A percentile compares a stretch with the other conserved stretches of the same genome.
phyloP scores from a whole-genome alignment of 2,113 vertebrate species.

The Egretta garzetta region DNA sequence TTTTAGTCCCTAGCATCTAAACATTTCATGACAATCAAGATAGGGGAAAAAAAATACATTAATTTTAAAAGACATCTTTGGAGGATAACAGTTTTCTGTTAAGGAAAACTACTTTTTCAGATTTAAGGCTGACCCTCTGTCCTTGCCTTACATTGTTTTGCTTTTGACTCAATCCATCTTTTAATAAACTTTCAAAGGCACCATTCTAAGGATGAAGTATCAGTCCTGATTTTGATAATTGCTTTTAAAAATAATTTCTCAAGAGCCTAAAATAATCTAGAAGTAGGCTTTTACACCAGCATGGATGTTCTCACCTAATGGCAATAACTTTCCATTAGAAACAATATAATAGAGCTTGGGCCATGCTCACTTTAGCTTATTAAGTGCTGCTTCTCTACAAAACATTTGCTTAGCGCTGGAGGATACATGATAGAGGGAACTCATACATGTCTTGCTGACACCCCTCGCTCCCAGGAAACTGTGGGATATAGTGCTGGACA shows the following conservation, averaged over 20 bases:
- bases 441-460: conserved; percentile 83
- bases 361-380: neutral
- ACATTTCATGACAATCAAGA: neutral
- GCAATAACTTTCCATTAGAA: neutral
- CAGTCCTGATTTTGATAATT: neutral
- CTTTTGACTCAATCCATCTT: neutral
- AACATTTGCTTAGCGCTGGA: conserved; percentile 63
- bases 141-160: neutral
- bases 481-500: conserved; percentile 96
- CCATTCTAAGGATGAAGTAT: neutral
- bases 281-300: neutral
- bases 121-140: neutral
- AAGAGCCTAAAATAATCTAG: neutral
- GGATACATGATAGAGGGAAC: conserved; percentile 91
- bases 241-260: neutral
- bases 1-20: neutral
- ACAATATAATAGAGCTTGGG: accelerated
- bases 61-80: neutral
- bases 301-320: neutral
- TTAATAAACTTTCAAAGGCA: neutral
- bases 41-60: neutral
- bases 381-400: conserved; percentile 3
- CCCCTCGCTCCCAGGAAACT: conserved; percentile 88
- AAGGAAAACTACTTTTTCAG: neutral
- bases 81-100: neutral